Base-by-base conservation (phyloP, 1,140 invertebrate species). In the Campoletis sonorensis region DNA sequence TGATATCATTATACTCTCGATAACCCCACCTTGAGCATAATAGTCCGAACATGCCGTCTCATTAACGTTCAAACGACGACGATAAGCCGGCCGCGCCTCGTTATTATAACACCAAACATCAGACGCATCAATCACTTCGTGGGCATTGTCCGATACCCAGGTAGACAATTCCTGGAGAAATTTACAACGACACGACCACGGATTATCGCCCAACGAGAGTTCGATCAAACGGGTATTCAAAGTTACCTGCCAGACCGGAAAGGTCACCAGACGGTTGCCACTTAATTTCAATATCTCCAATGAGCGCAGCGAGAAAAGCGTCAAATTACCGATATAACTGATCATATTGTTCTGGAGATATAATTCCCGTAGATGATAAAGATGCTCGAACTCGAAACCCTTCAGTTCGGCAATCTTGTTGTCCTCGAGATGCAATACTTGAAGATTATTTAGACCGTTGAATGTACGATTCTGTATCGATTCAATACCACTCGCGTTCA, bases 381-480 rank as follows among this genome's bases (percentile, higher is more conserved):
- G 90, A 88, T 97, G 95, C 86, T 97, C 97, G 88, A 98, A 98
- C 91, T 98, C 97, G 89, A 95, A 98, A 15, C 97, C 97, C 83
- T 96, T 95, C 11, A 98, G 92, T 81, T 95, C 94, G 71, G 93
- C 94, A 45, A 98, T 93, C 72, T 94, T 93, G 91, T 98, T 98
- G 88, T 97, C 95, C 86, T 97, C 96, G 61, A 98, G 92, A 89
- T 98, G 97, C 1, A 98, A 92, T 64, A 94, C 94, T 91, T 96
- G 94, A 73, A 98, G 92, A 68, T 96, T 94, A 85, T 95, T 95
- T 70, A 98, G 91, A 13, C 97, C 97, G 87, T 98, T 97, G 91
- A 98, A 98, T 3, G 97, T 98, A 84, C 96, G 95, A 89, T 98
- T 98, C 89, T 97, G 96, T 85, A 98, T 98, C 64, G 94, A 94